Evolutionary conservation across 2,113 vertebrate species (phyloP), one percentile per base, ranked within the genome.

Genomic region (Cyprinus carpio): DNA sequence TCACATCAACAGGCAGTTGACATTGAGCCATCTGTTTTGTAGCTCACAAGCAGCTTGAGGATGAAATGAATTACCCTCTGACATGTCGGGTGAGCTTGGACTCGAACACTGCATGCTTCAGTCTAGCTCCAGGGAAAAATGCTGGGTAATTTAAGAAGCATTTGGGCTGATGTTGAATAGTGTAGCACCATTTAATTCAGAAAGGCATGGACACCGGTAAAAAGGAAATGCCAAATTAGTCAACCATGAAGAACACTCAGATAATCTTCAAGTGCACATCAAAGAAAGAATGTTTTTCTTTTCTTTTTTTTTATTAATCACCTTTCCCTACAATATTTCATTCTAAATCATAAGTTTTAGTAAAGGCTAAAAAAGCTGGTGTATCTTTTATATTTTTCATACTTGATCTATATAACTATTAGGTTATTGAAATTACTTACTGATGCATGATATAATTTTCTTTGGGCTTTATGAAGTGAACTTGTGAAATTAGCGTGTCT

Each of bases 231-330:
- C 82, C 85, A 75, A 84, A 87, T 88, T 87, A 87, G 82, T 78
- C 72, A 72, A 58, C 87, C 85, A 84, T 85, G 81, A 87, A 81
- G 87, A 88, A 67, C 62, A 25, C 31, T 46, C 29, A n/a, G 65
- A 54, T 75, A 37, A 74, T 80, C 56, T 31, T 54, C 88, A 93
- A 91, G 92, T 90, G 91, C 92, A 90, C 89, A 86, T 11, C 77
- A 87, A 92, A 92, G 87, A 88, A 89, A 93, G 92, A 93, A 92
- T 89, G 90, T 93, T 91, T 90, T 62, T 34, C 87, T n/a, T n/a
- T n/a, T 90, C 90, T 90, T 86, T 91, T 91, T 67, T 16, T 31
- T n/a, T n/a, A n/a, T n/a, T 4, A 37, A 40, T 37, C 15, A 34
- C 3, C 64, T 89, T 49, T 43, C 2, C 72, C 4, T 46, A 43